Conservation (phyloP, 92 coral and sea anemone genomes). For the Zoanthus gigantus region DNA sequence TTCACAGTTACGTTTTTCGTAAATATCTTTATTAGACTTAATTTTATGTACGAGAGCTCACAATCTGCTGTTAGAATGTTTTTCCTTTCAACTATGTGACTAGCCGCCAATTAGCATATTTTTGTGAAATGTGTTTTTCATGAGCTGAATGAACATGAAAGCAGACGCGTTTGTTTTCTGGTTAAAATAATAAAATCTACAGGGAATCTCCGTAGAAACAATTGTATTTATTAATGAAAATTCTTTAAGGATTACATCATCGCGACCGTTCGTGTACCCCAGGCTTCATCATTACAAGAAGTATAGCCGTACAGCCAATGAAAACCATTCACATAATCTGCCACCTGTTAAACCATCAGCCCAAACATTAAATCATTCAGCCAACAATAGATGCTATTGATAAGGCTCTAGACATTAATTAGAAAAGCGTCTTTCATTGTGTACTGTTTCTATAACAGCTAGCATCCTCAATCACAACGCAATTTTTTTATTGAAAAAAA, state of each 20-base stretch:
- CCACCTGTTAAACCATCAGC: slow-evolving; percentile 48
- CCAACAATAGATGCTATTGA: slow-evolving; percentile 28
- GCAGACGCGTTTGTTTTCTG: background rate
- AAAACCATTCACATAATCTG: background rate
- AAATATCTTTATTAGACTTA: background rate
- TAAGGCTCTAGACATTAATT: slow-evolving; percentile 28
- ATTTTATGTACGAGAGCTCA: background rate
- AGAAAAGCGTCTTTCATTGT: slow-evolving; percentile 10
- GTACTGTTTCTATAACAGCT: slow-evolving; percentile 20
- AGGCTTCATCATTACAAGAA: background rate
- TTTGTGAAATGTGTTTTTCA: slow-evolving; percentile 20
- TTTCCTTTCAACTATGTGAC: slow-evolving; percentile 37
- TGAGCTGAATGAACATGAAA: background rate
- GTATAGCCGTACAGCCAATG: background rate
- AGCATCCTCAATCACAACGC: slow-evolving; percentile 7
- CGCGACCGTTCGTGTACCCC: background rate
- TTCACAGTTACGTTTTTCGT: background rate
- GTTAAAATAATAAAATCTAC: background rate
- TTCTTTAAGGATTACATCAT: slow-evolving; percentile 34
- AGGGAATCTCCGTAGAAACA: slow-evolving; percentile 41
- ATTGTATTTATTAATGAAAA: slow-evolving; percentile 11
- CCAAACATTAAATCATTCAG: slow-evolving; percentile 24
- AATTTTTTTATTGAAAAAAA: slow-evolving; percentile 36
- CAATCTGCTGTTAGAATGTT: background rate
- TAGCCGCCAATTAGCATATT: slow-evolving; percentile 21